Base-by-base conservation (phyloP, 2,888 invertebrate species). In the Drosophila kuntzei region DNA sequence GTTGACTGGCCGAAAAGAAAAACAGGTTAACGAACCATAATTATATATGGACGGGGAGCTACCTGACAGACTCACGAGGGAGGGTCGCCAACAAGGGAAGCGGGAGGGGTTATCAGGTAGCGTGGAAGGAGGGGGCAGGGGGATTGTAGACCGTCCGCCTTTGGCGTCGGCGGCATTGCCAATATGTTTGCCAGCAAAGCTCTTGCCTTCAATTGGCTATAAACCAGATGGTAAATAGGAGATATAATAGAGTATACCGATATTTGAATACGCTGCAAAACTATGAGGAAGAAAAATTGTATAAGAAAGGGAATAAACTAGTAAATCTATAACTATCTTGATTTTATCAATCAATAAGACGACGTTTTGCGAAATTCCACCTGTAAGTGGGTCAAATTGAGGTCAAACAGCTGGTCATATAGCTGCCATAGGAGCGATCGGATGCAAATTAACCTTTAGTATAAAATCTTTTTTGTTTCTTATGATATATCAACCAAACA, bases 1-100 rank as follows among this genome's bases (percentile, higher is more conserved):
- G 76, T 64, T 83, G 67, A 82, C 74, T 63, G 68, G 64, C 63
- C 62, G 61, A 79, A 65, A 79, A 59, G 39, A 63, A 53, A 78
- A 88, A 88, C 84, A 80, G 89, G 89, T 86, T 86, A 88, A 79
- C 82, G 75, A 78, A 77, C 85, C 78, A 76, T 76, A 78, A 76
- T 76, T 78, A 76, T 72, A 18, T 77, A 39, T 55, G 44, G 18
- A 55, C 53, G 41, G 20, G 55, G 46, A 49, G 39, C 46, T 39
- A 41, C 46, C 36, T 50, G 63, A 46, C 58, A 53, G 50, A 54
- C 60, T 41, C n/a, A 18, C 8, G 46, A 16, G 44, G 29, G 53
- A 47, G 57, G 36, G 27, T 32, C 2, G 20, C 53, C 41, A 41
- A 53, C 16, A 18, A 22, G 39, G 22, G 47, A 22, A n/a, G 34